Evolutionary conservation across 2,113 vertebrate genomes (phyloP), one percentile per base, ranked within the genome.

Genomic region (Hirundichthys speculiger): DNA sequence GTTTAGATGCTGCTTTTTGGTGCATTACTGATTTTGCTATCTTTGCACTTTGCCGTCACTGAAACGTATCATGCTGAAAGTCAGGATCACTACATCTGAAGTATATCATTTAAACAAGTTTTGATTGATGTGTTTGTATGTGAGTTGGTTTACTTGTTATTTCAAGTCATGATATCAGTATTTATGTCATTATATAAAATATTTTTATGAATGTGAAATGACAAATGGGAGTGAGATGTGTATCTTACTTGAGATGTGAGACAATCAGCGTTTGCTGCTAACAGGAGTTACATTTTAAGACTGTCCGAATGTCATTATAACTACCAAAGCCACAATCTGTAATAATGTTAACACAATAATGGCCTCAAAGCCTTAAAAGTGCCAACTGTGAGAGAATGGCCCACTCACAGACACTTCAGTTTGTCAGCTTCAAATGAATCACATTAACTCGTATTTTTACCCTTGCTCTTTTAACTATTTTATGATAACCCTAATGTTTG

Each of bases 101-200:
- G 58, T 65, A 48, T 83, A 71, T 70, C 59, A 75, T 50, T 77
- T 73, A 75, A 68, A 84, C 66, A 41, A 25, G 66, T 86, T 87
- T 79, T 79, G 74, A 82, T 85, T 86, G 73, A 73, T 73, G 83
- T 85, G 86, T 85, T 86, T 79, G 67, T 89, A 82, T 79, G 80
- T 85, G 76, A 68, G 72, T 63, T 76, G 70, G 62, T 85, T 86
- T 76, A 80, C 73, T 69, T 48, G 84, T 82, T 68, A 76, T 75
- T 83, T 77, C 50, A 77, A 75, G 77, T 56, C 21, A 69, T 41
- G 69, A 74, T 78, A 81, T 81, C 64, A 77, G 65, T 87, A 87
- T 88, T 86, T 87, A 83, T 90, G 80, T 85, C 52, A 82, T 60
- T 58, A 72, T 63, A 77, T 81, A 85, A 83, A 78, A 75, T 82